A percentile compares a stretch with the other conserved stretches of the same genome.
Conservation (phyloP, 1,140 invertebrate genomes). For the Spodoptera litura region DNA sequence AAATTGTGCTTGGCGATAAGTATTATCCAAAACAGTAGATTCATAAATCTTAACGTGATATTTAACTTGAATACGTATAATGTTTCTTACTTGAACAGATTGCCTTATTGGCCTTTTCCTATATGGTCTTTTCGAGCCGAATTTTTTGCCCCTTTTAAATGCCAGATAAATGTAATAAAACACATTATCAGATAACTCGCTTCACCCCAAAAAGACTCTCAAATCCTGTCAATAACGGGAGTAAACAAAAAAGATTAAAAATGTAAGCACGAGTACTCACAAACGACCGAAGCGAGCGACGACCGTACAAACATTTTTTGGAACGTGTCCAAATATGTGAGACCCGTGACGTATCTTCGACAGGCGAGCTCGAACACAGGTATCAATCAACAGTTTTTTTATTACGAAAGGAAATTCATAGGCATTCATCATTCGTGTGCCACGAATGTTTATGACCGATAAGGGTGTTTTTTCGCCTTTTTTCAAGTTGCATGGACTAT, state of each 20-base stretch:
- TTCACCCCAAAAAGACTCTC: background rate
- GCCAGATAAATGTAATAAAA: background rate
- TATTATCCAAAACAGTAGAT: no score
- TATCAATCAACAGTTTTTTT: conserved; percentile 46
- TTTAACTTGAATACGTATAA: no score
- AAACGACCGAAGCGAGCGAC: background rate
- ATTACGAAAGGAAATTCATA: conserved; percentile 41
- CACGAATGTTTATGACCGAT: conserved; percentile 27
- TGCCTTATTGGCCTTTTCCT: no score
- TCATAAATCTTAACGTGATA: no score
- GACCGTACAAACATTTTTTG: conserved; percentile 1
- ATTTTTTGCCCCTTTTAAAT: no score
- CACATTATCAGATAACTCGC: background rate
- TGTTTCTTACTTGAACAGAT: no score
- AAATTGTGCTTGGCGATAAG: no score
- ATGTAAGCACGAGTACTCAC: background rate
- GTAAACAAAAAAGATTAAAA: conserved; percentile 9
- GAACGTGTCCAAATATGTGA: conserved; percentile 14
- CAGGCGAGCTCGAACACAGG: background rate
- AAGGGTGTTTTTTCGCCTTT: background rate
- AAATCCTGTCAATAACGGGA: no score
- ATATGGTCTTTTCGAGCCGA: no score
- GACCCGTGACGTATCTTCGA: conserved; percentile 11
- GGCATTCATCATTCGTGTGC: conserved; percentile 45
- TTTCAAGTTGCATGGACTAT: conserved; percentile 7